Base-by-base conservation (phyloP, 37 sponge, comb jelly and placozoan genomes). In the Lycopodina hypogea region DNA sequence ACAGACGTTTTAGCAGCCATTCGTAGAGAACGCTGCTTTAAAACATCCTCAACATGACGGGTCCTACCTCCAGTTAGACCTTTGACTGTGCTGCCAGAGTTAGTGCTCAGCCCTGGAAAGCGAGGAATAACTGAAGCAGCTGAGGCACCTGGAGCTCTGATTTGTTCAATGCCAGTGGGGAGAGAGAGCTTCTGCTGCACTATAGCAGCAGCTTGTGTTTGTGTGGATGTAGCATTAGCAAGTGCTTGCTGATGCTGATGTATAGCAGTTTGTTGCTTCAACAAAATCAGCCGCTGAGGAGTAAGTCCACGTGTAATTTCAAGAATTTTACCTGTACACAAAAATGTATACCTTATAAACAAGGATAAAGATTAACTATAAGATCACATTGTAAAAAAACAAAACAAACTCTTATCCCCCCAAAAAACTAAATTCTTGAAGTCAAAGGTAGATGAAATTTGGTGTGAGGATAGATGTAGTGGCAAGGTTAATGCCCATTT, bases 1-100 rank as follows among this genome's bases (percentile, higher is more conserved):
- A 56, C 39, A 2, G 77, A 42, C 60, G 75, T 71, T 22, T 69
- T 38, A 21, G 80, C 78, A 7, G 85, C 81, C 81, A 81, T 76
- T 23, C 86, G 57, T 29, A 87, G 39, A 26, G 87, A 68, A 51
- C 86, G 87, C 66, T 90, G 91, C 57, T 86, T 84, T 50, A 90
- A 32, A 18, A 90, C 82, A 19, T 90, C 91, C 57, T 90, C 91
- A 9, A 86, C 84, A 22, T 76, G 84, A 11, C 75, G 41, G 40
- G 61, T 78, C 22, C 86, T 41, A 24, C 59, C 77, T 28, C 57
- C 72, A 26, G 71, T 55, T 24, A 80, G 55, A 26, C 61, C 69
- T 59, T 52, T 64, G 19, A 84, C 29, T 1, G 50, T 45, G 37
- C 41, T 32, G 24, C 69, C 77, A 58, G 70, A 41, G 24, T 39